Evolutionary conservation across 2,797 vertebrate species (phyloP).

Genomic region (Pseudopleuronectes americanus): DNA sequence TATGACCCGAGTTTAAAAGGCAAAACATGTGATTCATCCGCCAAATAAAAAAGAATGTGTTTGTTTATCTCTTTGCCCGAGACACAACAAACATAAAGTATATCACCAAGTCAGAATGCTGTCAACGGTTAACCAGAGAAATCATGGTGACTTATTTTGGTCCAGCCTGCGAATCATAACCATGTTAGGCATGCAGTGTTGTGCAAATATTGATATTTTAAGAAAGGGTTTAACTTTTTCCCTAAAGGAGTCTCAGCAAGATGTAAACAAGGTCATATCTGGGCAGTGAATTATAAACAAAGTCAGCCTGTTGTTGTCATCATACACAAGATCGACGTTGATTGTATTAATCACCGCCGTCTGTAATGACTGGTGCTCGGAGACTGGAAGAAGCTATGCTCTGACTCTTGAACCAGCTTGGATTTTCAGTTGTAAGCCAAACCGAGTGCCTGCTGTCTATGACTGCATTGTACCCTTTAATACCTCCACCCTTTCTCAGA

Average conservation of each 20-base stretch:
- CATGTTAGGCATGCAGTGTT: slow-evolving; percentile 40
- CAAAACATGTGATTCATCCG: slow-evolving; percentile 49
- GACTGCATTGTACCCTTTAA: slow-evolving; percentile 54
- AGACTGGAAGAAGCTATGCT: slow-evolving; percentile 61
- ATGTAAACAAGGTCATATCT: slow-evolving; percentile 57
- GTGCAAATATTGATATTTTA: slow-evolving; percentile 68
- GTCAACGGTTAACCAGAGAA: slow-evolving; percentile 16
- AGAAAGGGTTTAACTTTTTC: slow-evolving; percentile 41
- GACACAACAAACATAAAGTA: slow-evolving; percentile 19
- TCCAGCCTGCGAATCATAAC: slow-evolving; percentile 22
- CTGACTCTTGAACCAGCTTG: slow-evolving; percentile 73
- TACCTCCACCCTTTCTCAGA: slow-evolving; percentile 66
- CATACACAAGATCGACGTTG: slow-evolving; percentile 54
- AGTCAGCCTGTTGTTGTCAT: slow-evolving; percentile 61
- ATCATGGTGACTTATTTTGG: slow-evolving; percentile 14
- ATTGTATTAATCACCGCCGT: slow-evolving; percentile 64
- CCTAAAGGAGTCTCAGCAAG: slow-evolving; percentile 48
- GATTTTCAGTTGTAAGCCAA: slow-evolving; percentile 70
- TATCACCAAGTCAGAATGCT: slow-evolving; percentile 9
- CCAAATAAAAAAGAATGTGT: slow-evolving; percentile 27
- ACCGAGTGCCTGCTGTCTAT: slow-evolving; percentile 72
- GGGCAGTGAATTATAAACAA: slow-evolving; percentile 35
- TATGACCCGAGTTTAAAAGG: slow-evolving; percentile 42
- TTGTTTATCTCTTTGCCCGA: slow-evolving; percentile 36
- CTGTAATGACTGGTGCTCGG: slow-evolving; percentile 58